These are phyloP conservation scores for Helleia helle DNA, from an alignment of 2,888 invertebrate species.

Conservation along the genomic window DNA sequence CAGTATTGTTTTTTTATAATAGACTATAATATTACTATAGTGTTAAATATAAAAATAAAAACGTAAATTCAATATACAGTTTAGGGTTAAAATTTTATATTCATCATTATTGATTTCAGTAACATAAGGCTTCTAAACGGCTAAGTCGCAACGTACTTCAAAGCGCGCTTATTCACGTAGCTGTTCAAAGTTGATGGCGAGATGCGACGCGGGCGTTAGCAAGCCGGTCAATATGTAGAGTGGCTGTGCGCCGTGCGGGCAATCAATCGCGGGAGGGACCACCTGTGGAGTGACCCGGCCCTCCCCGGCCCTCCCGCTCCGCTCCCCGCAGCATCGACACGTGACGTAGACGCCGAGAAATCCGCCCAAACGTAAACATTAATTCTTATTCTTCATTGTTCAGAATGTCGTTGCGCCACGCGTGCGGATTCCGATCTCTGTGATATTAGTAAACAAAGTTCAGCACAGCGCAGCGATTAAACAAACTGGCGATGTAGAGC, in stretches of 20 bases:
- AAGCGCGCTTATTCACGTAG: conserved; percentile 34
- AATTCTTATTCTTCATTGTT: conserved; percentile 72
- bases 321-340: conserved; percentile 39
- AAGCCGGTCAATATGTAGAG: conserved; percentile 72
- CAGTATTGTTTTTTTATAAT: no score
- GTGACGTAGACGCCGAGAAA: conserved; percentile 69
- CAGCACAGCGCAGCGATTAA: conserved; percentile 28
- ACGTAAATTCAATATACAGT: no score
- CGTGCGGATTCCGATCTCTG: conserved; percentile 56
- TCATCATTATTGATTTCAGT: conserved; percentile 3
- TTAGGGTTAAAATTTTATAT: no score
- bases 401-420: conserved; percentile 60
- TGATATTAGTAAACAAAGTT: conserved; percentile 67
- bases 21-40: no score
- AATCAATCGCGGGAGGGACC: conserved; percentile 65
- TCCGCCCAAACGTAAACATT: conserved; percentile 73
- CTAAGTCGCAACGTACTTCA: conserved; percentile 13
- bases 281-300: conserved; percentile 51
- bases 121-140: conserved; percentile 4
- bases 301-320: conserved; percentile 32
- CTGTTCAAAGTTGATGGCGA: conserved; percentile 48
- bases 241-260: conserved; percentile 63
- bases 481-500: conserved; percentile 14
- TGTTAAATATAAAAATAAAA: no score
- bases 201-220: conserved; percentile 60